These are phyloP conservation scores for Enoplolaimus lenunculus DNA, from an alignment of 2,888 invertebrate species.

Conservation along the genomic window DNA sequence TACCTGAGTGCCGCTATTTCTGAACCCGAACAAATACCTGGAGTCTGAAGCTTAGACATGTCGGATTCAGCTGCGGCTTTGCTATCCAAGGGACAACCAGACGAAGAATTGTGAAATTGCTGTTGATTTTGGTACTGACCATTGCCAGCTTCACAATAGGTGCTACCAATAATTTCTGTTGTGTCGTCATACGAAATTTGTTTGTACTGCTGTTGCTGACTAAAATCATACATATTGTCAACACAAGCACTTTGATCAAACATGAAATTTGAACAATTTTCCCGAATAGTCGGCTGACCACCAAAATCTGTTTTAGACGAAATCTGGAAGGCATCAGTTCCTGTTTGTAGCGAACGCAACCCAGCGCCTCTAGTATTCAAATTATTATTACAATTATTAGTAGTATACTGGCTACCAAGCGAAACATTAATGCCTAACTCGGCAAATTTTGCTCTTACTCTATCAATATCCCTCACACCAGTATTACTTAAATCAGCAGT, in stretches of 20 bases:
- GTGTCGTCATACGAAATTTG: not conserved
- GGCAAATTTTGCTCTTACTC: not conserved
- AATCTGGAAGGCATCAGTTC: too few species aligned
- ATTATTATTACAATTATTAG: not conserved
- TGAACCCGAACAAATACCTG: not conserved
- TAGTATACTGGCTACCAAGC: not conserved
- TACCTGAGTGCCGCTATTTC: not conserved
- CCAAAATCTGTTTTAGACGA: not conserved
- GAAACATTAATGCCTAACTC: not conserved
- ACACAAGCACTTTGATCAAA: not conserved
- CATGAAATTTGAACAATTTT: not conserved
- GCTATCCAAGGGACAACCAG: not conserved
- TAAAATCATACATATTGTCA: not conserved
- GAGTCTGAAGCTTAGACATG: not conserved
- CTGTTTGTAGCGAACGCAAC: too few species aligned
- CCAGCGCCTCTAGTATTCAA: not conserved
- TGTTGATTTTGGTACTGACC: too few species aligned
- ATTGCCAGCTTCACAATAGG: too few species aligned
- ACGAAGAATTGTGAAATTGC: not conserved
- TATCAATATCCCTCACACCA: too few species aligned
- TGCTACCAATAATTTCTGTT: too few species aligned
- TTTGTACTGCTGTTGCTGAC: not conserved
- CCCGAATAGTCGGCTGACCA: not conserved
- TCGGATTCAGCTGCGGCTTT: not conserved
- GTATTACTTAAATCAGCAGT: not conserved